Evolutionary conservation across 2,113 vertebrate species (phyloP).

Genomic region (Elanoides forficatus): DNA sequence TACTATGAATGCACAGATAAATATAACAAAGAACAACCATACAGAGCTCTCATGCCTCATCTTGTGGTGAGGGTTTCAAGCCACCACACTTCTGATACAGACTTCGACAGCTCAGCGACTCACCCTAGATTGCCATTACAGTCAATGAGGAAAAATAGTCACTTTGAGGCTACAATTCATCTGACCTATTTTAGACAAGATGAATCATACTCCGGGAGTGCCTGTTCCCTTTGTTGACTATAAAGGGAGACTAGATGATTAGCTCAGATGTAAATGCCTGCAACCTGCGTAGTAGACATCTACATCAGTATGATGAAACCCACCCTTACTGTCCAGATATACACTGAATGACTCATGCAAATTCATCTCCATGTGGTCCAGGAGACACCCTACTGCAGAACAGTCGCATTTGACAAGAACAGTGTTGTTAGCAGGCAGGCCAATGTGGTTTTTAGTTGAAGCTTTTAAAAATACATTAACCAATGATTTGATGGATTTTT

Average conservation of each 20-base stretch:
- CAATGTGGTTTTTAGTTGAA: neutral
- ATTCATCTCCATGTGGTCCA: neutral
- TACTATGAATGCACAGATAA: neutral
- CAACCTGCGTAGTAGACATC: neutral
- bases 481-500: neutral
- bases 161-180: constrained; percentile 19
- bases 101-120: neutral
- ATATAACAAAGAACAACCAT: neutral
- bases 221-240: neutral
- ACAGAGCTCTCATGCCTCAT: neutral
- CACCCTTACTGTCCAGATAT: neutral
- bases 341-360: neutral
- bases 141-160: neutral
- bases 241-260: neutral
- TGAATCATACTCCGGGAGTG: constrained; percentile 33
- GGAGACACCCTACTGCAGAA: neutral
- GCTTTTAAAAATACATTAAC: neutral
- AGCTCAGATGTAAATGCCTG: neutral
- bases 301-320: neutral
- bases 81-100: neutral
- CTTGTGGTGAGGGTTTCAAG: neutral
- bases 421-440: neutral
- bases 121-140: neutral
- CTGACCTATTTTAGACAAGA: constrained; percentile 52
- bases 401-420: neutral